Evolutionary conservation across 2,888 invertebrate species (phyloP).

Genomic region (Hypomecis atomaria): DNA sequence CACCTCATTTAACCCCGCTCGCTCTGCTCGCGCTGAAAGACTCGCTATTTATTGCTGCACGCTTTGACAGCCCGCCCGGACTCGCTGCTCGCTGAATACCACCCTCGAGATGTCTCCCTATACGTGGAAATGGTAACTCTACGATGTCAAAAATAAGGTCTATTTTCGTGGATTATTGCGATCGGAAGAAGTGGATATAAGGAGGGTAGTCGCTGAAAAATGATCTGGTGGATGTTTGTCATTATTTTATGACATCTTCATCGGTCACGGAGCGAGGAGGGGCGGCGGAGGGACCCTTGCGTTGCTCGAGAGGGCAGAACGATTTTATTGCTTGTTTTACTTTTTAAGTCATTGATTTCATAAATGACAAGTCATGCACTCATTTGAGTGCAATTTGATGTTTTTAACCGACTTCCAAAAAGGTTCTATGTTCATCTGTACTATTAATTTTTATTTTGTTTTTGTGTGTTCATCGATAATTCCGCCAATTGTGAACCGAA

Average conservation of each 20-base stretch:
- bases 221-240: conserved; percentile 67
- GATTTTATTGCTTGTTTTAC: conserved; percentile 50
- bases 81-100: conserved; percentile 24
- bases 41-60: conserved; percentile 74
- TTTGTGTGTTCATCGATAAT: too few species aligned
- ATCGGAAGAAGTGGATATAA: conserved; percentile 36
- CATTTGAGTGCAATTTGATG: not conserved
- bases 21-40: conserved; percentile 62
- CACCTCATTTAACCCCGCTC: conserved; percentile 77
- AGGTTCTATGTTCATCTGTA: too few species aligned
- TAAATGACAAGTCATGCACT: not conserved
- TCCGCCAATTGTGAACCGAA: too few species aligned
- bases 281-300: not conserved
- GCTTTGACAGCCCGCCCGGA: conserved; percentile 72
- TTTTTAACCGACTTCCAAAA: too few species aligned
- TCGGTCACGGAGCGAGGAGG: conserved; percentile 49
- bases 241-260: conserved; percentile 81
- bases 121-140: conserved; percentile 31
- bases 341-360: conserved; percentile 18
- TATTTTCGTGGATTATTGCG: conserved; percentile 5
- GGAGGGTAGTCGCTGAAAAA: conserved; percentile 63
- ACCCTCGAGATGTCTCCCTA: conserved; percentile 37
- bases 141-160: conserved; percentile 10
- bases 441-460: too few species aligned
- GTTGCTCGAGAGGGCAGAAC: conserved; percentile 51